These are phyloP conservation scores for Idaea aversata DNA, from an alignment of 2,888 invertebrate species.

Conservation along the genomic window DNA sequence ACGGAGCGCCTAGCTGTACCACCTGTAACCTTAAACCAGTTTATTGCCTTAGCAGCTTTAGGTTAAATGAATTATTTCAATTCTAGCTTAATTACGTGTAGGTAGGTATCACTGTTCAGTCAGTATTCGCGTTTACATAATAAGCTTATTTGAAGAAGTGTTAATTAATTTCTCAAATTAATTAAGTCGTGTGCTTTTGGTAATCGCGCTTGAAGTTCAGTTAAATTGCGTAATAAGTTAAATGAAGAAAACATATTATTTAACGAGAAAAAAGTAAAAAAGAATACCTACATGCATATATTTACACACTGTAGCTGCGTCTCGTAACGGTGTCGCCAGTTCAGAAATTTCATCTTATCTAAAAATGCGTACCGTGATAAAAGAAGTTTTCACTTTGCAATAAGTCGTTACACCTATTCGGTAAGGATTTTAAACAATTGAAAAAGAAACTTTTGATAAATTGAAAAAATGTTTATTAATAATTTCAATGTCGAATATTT, in stretches of 20 bases:
- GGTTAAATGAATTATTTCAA: not conserved
- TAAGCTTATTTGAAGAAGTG: slow-evolving; percentile 31
- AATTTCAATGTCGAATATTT: slow-evolving; percentile 26
- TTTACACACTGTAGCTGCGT: too few relatives aligned
- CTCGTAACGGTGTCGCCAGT: too few relatives aligned
- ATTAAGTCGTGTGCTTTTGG: slow-evolving; percentile 31
- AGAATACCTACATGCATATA: too few relatives aligned
- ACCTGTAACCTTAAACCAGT: not conserved
- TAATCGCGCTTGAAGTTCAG: not conserved
- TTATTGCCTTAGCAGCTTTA: slow-evolving; percentile 3
- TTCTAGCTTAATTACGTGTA: not conserved
- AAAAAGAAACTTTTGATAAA: not conserved
- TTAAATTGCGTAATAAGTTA: not conserved
- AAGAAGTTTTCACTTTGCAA: too few relatives aligned
- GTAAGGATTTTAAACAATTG: not conserved
- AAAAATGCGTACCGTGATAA: too few relatives aligned
- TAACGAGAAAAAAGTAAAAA: too few relatives aligned
- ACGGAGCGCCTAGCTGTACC: not conserved
- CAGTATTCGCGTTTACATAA: not conserved
- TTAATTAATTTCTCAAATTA: slow-evolving; percentile 45
- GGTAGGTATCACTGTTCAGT: too few relatives aligned
- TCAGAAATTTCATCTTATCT: too few relatives aligned
- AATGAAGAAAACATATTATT: too few relatives aligned
- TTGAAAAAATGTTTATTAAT: slow-evolving; percentile 5
- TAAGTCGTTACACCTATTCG: too few relatives aligned